phyloP scores from a whole-genome alignment of 2,888 invertebrate species.

The Trichogramma evanescens region DNA sequence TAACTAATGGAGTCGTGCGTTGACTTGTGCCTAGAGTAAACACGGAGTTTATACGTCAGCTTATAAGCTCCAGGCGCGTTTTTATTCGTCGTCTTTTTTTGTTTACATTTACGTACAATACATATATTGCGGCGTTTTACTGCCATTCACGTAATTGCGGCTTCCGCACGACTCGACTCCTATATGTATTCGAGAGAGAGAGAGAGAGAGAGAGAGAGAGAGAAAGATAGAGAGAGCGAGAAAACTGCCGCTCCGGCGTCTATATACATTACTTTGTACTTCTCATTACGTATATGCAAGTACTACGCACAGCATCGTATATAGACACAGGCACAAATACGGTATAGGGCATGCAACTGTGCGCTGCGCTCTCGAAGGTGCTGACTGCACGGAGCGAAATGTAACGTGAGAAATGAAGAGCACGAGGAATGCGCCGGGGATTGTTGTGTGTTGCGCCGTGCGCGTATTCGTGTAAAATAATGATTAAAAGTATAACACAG shows the following conservation, averaged over 20 bases:
- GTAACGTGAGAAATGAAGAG: too few species aligned
- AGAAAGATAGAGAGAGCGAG: too few species aligned
- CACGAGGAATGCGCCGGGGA: too few species aligned
- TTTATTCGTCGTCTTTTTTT: conserved; percentile 10
- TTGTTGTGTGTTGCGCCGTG: too few species aligned
- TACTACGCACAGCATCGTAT: not conserved
- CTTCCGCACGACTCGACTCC: not conserved
- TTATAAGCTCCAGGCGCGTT: not conserved
- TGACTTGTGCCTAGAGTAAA: not conserved
- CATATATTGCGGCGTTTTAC: not conserved
- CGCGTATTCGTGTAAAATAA: too few species aligned
- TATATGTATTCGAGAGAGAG: not conserved
- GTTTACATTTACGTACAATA: conserved; percentile 19
- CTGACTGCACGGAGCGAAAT: too few species aligned
- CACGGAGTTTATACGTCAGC: not conserved
- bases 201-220: not conserved
- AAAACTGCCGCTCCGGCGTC: too few species aligned
- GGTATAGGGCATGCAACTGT: too few species aligned
- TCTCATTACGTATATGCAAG: not conserved
- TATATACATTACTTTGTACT: not conserved
- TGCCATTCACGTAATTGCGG: conserved; percentile 10
- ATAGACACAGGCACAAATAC: too few species aligned
- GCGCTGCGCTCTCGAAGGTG: too few species aligned
- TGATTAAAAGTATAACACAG: too few species aligned
- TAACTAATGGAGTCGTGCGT: too few species aligned